phyloP scores from a whole-genome alignment of 2,113 vertebrate genomes.

The Poeciliopsis occidentalis region DNA sequence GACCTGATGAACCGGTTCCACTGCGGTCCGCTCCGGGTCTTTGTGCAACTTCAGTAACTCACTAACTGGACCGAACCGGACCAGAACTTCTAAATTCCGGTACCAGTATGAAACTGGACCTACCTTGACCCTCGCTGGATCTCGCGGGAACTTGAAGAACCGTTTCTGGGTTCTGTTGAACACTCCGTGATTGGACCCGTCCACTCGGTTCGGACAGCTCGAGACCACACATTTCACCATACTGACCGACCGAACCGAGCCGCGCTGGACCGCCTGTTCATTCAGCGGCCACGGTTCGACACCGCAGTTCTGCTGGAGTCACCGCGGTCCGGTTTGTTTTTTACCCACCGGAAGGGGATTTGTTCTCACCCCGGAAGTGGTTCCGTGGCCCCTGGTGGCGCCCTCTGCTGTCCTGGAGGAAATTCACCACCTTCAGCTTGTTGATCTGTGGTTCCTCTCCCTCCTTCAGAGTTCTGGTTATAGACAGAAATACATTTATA shows the following conservation, averaged over 20 bases:
- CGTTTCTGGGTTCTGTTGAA: conserved; percentile 27
- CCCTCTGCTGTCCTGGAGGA: neutral
- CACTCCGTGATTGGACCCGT: neutral
- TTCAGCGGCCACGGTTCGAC: neutral
- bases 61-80: neutral
- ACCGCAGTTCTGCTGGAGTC: neutral
- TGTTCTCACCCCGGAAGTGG: conserved; percentile 33
- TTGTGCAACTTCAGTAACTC: neutral
- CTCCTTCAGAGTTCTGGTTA: too few relatives aligned
- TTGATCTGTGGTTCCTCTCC: too few relatives aligned
- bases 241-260: neutral
- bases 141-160: conserved; percentile 58
- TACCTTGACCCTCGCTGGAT: conserved; percentile 51
- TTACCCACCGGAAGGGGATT: conserved; percentile 21
- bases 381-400: neutral
- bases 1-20: too few relatives aligned
- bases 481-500: too few relatives aligned
- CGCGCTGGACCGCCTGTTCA: neutral
- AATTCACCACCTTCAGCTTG: neutral
- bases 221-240: conserved; percentile 73
- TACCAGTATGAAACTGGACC: neutral
- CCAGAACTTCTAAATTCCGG: neutral
- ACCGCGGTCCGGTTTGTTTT: conserved; percentile 20
- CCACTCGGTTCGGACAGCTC: conserved; percentile 57
- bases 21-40: too few relatives aligned